Evolutionary conservation across 2,113 vertebrate genomes (phyloP).

Genomic region (Ploceus nigricollis): DNA sequence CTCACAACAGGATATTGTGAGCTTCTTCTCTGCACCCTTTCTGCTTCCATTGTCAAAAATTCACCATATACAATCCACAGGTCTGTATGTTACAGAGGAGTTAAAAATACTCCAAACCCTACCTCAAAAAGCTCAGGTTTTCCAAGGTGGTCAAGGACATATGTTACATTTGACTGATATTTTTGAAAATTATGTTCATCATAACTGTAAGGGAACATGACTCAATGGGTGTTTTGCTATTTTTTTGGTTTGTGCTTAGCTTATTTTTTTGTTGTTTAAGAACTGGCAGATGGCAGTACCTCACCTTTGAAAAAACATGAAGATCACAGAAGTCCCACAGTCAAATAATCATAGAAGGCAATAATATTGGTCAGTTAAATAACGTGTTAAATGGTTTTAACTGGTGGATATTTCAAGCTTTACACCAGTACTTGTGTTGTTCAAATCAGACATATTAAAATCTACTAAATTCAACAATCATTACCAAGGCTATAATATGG

Average conservation of each 20-base stretch:
- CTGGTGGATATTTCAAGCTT: neutral
- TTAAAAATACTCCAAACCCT: neutral
- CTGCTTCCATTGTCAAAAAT: neutral
- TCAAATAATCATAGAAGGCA: neutral
- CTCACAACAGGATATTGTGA: neutral
- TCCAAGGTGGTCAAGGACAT: neutral
- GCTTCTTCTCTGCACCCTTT: neutral
- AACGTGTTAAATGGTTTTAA: neutral
- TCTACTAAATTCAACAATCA: neutral
- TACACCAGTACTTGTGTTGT: neutral
- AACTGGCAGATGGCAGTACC: neutral
- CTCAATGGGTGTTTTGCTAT: neutral
- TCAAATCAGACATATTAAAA: neutral
- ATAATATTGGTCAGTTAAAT: neutral
- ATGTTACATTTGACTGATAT: neutral
- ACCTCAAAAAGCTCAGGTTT: neutral
- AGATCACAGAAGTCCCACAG: neutral
- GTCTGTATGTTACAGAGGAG: neutral
- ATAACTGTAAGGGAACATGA: neutral
- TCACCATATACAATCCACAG: neutral
- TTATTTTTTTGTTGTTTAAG: neutral
- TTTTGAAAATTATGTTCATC: neutral
- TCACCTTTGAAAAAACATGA: neutral
- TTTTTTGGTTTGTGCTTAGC: neutral
- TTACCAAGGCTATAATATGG: neutral